Conservation (phyloP, 2,797 vertebrate genomes). For the Myripristis jacobus region DNA sequence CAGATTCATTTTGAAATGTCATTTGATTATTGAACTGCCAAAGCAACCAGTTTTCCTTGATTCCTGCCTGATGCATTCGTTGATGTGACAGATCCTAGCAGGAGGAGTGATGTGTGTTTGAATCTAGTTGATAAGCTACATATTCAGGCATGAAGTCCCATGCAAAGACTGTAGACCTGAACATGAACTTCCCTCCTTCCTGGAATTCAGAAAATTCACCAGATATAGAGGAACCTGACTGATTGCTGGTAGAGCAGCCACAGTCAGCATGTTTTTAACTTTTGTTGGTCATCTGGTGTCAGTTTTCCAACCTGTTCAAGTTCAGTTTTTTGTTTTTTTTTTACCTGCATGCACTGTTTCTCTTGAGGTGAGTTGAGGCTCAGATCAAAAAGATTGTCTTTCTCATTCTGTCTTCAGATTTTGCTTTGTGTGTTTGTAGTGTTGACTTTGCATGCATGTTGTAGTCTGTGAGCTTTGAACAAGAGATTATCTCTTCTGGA, state of each 20-base stretch:
- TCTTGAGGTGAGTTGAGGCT: not conserved
- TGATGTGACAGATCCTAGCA: not conserved
- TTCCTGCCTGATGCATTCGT: no score
- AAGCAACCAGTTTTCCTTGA: no score
- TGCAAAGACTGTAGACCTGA: not conserved
- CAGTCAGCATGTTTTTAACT: no score
- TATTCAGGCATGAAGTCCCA: not conserved
- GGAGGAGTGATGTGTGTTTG: not conserved
- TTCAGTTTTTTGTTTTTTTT: no score
- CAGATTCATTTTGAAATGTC: not conserved
- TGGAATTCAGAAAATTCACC: not conserved
- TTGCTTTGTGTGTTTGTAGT: no score
- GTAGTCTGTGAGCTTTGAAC: not conserved
- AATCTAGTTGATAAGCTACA: not conserved
- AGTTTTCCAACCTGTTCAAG: no score
- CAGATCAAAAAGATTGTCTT: not conserved
- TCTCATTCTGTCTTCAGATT: not conserved
- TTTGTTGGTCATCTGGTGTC: no score
- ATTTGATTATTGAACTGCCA: not conserved
- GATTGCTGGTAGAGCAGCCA: no score
- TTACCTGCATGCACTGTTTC: not conserved
- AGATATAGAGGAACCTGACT: not conserved
- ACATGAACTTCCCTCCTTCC: not conserved
- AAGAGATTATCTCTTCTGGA: not conserved
- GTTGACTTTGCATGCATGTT: not conserved